These are phyloP conservation scores for Caenorhabditis inopinata DNA, from an alignment of 1,140 invertebrate species.

Conservation along the genomic window DNA sequence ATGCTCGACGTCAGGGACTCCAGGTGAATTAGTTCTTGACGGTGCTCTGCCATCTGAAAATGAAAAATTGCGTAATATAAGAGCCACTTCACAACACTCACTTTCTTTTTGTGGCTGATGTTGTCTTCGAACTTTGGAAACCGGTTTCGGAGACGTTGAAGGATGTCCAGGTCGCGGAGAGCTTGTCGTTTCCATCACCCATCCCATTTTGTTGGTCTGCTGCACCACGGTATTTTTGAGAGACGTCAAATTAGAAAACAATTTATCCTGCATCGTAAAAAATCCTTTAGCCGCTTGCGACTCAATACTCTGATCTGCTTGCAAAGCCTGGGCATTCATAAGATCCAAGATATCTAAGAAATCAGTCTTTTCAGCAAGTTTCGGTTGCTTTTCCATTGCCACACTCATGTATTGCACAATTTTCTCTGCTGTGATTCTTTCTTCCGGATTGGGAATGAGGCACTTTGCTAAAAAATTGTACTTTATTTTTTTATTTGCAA, in stretches of 20 bases:
- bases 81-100: background rate
- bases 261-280: conserved; percentile 5
- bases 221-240: background rate
- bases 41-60: background rate
- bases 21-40: background rate
- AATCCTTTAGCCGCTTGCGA: background rate
- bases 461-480: background rate
- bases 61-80: no score
- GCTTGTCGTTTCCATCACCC: background rate
- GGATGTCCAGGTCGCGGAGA: background rate
- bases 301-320: background rate
- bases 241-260: background rate
- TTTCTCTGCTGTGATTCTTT: background rate
- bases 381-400: background rate
- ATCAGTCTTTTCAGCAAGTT: conserved; percentile 4
- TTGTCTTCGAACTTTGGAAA: background rate
- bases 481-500: no score
- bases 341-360: background rate
- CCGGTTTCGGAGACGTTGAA: background rate
- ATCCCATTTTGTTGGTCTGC: conserved; percentile 4
- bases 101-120: background rate
- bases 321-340: background rate
- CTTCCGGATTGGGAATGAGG: background rate
- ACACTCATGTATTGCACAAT: conserved; percentile 1
- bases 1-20: background rate